Evolutionary conservation across 2,113 vertebrate genomes (phyloP).

Genomic region (Pseudonaja textilis): DNA sequence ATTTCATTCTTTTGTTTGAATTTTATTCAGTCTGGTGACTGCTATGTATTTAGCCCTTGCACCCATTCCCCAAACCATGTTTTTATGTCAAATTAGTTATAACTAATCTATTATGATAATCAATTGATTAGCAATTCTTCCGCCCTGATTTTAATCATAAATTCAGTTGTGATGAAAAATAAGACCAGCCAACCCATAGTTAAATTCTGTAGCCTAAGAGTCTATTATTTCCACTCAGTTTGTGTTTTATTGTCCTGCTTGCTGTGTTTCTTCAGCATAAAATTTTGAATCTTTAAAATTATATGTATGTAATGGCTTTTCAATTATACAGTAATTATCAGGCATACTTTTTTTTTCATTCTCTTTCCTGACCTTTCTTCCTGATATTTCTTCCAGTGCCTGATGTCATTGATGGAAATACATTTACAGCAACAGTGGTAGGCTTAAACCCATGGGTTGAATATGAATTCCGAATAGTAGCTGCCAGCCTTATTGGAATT

Average conservation of each 20-base stretch:
- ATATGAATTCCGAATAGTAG: slow-evolving; percentile 92
- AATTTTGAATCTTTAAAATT: not conserved
- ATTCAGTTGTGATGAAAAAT: not conserved
- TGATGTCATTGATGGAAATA: slow-evolving; percentile 84
- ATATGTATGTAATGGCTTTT: not conserved
- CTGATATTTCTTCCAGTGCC: slow-evolving; percentile 72
- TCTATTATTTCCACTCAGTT: fast-evolving
- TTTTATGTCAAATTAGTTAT: not conserved
- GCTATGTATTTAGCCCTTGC: not conserved
- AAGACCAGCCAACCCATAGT: not conserved
- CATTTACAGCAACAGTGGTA: slow-evolving; percentile 89
- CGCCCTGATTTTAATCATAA: not conserved
- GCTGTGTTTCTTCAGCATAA: not conserved
- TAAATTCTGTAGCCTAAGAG: not conserved
- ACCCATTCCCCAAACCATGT: not conserved
- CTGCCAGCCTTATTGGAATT: slow-evolving; percentile 88
- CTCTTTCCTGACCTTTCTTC: slow-evolving; percentile 4
- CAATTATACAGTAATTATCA: not conserved
- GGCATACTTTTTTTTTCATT: not conserved
- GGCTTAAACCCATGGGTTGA: slow-evolving; percentile 96
- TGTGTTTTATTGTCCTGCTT: not conserved
- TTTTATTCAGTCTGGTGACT: not conserved
- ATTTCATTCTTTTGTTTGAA: not conserved
- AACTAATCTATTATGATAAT: not conserved
- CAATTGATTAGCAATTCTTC: not conserved